Conservation (phyloP, 2,888 invertebrate genomes). For the Apodemia mormo region DNA sequence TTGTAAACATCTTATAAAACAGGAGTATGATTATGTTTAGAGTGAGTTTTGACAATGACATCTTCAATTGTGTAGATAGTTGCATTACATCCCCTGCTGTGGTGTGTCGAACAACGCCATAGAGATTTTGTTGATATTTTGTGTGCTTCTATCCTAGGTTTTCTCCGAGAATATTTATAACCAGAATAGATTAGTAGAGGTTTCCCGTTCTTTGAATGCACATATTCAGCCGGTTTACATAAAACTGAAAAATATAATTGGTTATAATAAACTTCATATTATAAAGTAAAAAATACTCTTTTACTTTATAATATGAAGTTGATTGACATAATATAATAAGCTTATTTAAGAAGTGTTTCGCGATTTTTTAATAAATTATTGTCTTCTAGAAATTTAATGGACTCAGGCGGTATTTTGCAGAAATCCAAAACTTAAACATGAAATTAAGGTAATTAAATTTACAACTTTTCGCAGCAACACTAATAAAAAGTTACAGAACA, state of each 20-base stretch:
- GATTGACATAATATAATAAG: no score
- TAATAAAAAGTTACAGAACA: no score
- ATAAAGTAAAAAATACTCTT: no score
- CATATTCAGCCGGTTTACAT: not conserved
- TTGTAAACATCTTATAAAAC: not conserved
- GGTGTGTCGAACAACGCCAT: conserved; percentile 37
- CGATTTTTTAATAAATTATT: no score
- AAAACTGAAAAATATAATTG: not conserved
- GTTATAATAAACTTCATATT: no score
- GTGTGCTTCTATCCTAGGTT: not conserved
- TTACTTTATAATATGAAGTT: no score
- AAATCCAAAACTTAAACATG: no score
- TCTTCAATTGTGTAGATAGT: conserved; percentile 42
- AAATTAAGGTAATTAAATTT: no score
- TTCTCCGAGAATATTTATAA: conserved; percentile 17
- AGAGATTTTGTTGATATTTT: not conserved
- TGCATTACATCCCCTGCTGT: conserved; percentile 46
- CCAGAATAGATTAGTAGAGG: conserved; percentile 17
- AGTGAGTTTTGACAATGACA: conserved; percentile 35
- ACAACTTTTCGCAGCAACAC: no score
- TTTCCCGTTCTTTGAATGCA: conserved; percentile 16
- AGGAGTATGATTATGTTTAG: conserved; percentile 36
- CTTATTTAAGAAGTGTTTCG: no score
- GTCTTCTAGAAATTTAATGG: no score
- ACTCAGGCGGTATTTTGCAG: no score